These are phyloP conservation scores for Sipha flava DNA, from an alignment of 1,140 invertebrate genomes.

Conservation along the genomic window DNA sequence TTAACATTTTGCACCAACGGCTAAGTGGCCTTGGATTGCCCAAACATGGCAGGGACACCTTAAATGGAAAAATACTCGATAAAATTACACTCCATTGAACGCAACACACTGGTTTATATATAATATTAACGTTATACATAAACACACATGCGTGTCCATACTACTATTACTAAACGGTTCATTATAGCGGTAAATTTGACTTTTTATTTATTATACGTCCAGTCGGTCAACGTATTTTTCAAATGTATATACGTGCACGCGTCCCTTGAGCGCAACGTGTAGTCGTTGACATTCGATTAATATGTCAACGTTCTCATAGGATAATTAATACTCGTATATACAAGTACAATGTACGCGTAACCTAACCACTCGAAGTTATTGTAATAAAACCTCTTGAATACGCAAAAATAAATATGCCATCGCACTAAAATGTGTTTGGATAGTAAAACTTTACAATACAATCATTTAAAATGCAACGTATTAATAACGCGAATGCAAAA, in stretches of 20 bases:
- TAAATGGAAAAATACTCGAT: conserved; percentile 26
- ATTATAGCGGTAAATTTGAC: neutral
- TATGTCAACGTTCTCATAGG: neutral
- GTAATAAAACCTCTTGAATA: neutral
- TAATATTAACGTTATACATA: conserved; percentile 7
- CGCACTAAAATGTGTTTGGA: no score
- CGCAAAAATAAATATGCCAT: neutral
- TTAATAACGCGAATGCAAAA: no score
- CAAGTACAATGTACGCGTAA: neutral
- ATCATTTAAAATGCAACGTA: no score
- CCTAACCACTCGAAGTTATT: neutral
- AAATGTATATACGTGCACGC: neutral
- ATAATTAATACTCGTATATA: neutral
- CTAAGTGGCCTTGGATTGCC: conserved; percentile 2
- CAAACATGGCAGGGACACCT: conserved; percentile 20
- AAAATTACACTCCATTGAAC: neutral
- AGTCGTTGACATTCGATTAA: neutral
- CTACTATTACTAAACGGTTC: neutral
- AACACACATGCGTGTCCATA: no score
- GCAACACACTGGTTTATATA: neutral
- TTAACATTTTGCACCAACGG: neutral
- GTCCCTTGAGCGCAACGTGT: no score
- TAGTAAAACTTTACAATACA: no score
- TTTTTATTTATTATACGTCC: neutral
- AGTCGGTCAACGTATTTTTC: neutral